phyloP scores from a whole-genome alignment of 2,888 invertebrate genomes.

The Cheilosia vulpina region DNA sequence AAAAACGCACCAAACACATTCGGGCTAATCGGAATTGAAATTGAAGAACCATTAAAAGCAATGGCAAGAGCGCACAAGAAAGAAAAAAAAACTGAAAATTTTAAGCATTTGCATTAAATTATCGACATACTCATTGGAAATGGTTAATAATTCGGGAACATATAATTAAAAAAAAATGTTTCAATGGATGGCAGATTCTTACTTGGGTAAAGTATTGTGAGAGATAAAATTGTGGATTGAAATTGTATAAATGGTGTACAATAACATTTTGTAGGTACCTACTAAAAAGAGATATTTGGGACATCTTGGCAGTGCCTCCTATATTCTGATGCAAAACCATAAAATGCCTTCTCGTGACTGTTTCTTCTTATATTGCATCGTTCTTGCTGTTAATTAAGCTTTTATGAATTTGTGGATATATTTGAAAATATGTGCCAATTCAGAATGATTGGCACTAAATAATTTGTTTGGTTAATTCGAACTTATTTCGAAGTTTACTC shows the following conservation, averaged over 20 bases:
- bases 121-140: slow-evolving; percentile 22
- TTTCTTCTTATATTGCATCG: no score
- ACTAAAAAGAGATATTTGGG: slow-evolving; percentile 2
- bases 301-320: neutral
- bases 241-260: neutral
- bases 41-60: neutral
- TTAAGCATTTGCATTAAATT: slow-evolving; percentile 26
- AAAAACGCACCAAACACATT: slow-evolving; percentile 3
- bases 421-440: no score
- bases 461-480: no score
- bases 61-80: neutral
- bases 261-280: neutral
- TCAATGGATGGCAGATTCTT: neutral
- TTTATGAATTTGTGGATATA: no score
- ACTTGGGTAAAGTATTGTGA: slow-evolving; percentile 13
- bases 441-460: no score
- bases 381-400: no score
- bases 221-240: neutral
- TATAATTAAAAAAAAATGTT: neutral
- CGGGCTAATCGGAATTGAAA: neutral
- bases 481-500: no score
- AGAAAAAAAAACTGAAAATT: neutral
- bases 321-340: no score
- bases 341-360: no score
- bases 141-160: slow-evolving; percentile 27